Evolutionary conservation across 2,888 invertebrate genomes (phyloP).

Genomic region (Drosophila putrida): DNA sequence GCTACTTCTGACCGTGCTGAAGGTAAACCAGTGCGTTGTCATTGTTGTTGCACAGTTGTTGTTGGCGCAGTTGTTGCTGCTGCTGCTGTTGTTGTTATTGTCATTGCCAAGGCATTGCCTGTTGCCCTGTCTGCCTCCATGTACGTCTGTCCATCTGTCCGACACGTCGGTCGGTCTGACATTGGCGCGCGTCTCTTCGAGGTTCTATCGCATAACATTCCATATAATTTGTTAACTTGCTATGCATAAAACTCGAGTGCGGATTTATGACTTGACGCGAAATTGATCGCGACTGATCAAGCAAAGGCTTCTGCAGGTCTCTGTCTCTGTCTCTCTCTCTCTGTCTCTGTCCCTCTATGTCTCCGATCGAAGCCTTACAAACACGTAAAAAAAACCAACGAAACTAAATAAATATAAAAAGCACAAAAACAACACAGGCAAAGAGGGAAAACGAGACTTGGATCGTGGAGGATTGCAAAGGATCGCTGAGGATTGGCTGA

Average conservation of each 20-base stretch:
- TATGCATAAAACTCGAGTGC: constrained; percentile 73
- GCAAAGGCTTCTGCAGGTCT: constrained; percentile 50
- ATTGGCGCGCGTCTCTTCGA: constrained; percentile 63
- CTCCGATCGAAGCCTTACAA: constrained; percentile 45
- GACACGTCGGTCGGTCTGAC: constrained; percentile 36
- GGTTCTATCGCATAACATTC: constrained; percentile 75
- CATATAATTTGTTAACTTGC: constrained; percentile 77
- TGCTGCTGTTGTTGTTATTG: constrained; percentile 50
- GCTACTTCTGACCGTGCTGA: constrained; percentile 73
- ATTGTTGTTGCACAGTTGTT: constrained; percentile 67
- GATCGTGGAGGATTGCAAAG: constrained; percentile 39
- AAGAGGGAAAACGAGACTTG: constrained; percentile 13
- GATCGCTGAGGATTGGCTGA: constrained; percentile 36
- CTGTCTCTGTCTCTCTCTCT: not conserved
- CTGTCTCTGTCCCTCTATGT: not conserved
- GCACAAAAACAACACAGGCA: not conserved
- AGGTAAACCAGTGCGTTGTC: constrained; percentile 81
- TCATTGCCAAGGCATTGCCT: constrained; percentile 67
- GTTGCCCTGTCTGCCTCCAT: constrained; percentile 3
- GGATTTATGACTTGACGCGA: constrained; percentile 76
- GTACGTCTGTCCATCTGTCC: constrained; percentile 14
- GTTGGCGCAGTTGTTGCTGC: constrained; percentile 27
- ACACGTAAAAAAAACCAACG: not conserved
- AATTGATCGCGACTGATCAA: constrained; percentile 77
- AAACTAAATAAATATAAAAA: constrained; percentile 32